Base-by-base conservation (phyloP, 2,888 invertebrate genomes). In the Himalopsyche anomala region DNA sequence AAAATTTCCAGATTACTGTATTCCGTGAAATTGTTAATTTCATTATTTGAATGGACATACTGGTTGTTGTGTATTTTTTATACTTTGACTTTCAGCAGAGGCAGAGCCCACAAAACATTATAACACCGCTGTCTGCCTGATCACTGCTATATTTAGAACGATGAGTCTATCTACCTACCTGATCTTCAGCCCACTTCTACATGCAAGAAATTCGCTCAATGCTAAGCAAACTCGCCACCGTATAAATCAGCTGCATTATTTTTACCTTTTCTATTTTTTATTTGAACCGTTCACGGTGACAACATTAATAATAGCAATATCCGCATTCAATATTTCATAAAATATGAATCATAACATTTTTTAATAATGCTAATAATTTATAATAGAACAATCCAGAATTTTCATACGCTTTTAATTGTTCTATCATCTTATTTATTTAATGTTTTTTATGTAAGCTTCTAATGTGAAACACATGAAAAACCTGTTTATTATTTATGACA, bases 71-170 rank as follows among this genome's bases (percentile, higher is more conserved):
- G 8, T 62, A 62, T n/a, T 62, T 19, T 62, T 62, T 62, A 62
- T 62, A 62, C 19, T 19, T n/a, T 62, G 62, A 19, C 62, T 62
- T 62, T 62, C 62, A 62, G 15, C 3, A 9, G 62, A 19, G 62
- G 15, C 3, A 9, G 62, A 62, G 62, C 62, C 11, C 11, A 19
- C 19, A 62, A 19, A 62, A 19, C 62, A 8, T 62, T 62, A 62
- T 62, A 5, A 15, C 19, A 62, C 62, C 62, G 19, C 62, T 28
- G 62, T 62, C 62, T 8, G 85, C 45, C 55, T 69, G 84, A 82
- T 87, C 87, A 87, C 55, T n/a, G 82, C 87, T 87, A 87, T 86
- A 86, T 87, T 83, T 87, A 87, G 87, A 87, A 84, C 87, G 86
- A 85, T 86, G 87, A 87, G 81, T 19, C 83, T 80, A 74, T 81